Base-by-base conservation (phyloP, 2,797 vertebrate species). In the Brotula barbata region DNA sequence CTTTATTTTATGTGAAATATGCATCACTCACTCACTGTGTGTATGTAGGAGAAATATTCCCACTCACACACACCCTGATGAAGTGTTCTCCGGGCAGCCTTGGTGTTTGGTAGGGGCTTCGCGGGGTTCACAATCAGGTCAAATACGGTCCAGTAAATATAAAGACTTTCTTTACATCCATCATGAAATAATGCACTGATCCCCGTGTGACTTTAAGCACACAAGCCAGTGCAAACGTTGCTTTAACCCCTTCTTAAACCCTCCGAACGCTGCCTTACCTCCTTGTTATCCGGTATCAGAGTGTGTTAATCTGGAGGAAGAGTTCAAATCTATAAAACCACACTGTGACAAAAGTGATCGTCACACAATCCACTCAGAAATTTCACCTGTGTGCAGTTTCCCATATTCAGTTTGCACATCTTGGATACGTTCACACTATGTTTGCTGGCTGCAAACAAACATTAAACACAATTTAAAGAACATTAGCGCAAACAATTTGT, bases 71-170 rank as follows among this genome's bases (percentile, higher is more conserved):
- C 58, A 20, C 61, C 61, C 64, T 49, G 14, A n/a, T 73, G 61
- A 14, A 68, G 64, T 61, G 56, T 80, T 73, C 60, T 50, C 62
- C 17, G 73, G 65, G 69, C 71, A 28, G 58, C 73, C 64, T 17
- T 67, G 55, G 22, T 58, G 64, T 81, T 77, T 68, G 71, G 53
- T 71, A n/a, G n/a, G n/a, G n/a, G n/a, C n/a, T n/a, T n/a, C n/a
- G n/a, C n/a, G n/a, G 79, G 79, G 28, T 68, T 77, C 58, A 74
- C 79, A 61, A 55, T 78, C 37, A 76, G 86, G 84, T 84, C 82
- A 83, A 74, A 75, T 65, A 70, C 31, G 77, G 81, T 84, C 86
- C 81, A 77, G 75, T 80, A 80, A 80, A 86, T 81, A 84, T 83
- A 82, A 64, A 78, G 73, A 72, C 71, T 71, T 63, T 42, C 61